A percentile compares a stretch with the other conserved stretches of the same genome.
phyloP scores from a whole-genome alignment of 2,113 vertebrate genomes.

The Nettapus auritus region DNA sequence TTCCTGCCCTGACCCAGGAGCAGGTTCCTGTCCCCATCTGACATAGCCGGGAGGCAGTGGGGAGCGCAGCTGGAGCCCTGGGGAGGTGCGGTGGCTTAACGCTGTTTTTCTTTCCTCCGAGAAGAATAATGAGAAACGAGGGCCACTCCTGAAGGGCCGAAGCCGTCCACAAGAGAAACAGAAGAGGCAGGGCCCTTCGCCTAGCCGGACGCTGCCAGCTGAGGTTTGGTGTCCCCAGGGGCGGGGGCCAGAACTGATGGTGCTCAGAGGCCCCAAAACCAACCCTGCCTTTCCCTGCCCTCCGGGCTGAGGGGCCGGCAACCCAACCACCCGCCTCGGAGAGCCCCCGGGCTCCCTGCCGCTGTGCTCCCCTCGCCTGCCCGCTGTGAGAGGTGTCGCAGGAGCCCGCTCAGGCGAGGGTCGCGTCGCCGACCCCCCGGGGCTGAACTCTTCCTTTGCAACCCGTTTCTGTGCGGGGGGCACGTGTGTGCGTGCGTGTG shows the following conservation, averaged over 20 bases:
- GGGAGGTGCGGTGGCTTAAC: background rate
- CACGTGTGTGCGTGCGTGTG: background rate
- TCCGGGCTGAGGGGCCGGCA: background rate
- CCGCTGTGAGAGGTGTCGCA: background rate
- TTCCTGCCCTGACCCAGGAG: background rate
- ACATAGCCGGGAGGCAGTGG: background rate
- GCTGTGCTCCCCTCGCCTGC: background rate
- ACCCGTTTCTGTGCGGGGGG: background rate
- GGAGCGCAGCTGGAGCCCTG: background rate
- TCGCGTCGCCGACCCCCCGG: background rate
- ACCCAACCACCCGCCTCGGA: background rate
- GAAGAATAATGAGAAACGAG: conserved; percentile 91
- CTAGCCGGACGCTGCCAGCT: conserved; percentile 43
- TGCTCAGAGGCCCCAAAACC: conserved; percentile 16
- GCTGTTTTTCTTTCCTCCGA: conserved; percentile 20
- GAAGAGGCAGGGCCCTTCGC: conserved; percentile 32
- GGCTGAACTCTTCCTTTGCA: conserved; percentile 21
- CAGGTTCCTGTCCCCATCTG: background rate
- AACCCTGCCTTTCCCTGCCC: background rate
- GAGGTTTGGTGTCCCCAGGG: conserved; percentile 59
- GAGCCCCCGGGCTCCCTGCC: conserved; percentile 24
- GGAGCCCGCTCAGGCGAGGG: background rate
- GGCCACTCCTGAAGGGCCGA: conserved; percentile 89
- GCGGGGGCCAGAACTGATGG: conserved; percentile 47
- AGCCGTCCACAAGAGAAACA: background rate